Evolutionary conservation across 2,888 invertebrate species (phyloP).

Genomic region (Sinhomidia bicolor): DNA sequence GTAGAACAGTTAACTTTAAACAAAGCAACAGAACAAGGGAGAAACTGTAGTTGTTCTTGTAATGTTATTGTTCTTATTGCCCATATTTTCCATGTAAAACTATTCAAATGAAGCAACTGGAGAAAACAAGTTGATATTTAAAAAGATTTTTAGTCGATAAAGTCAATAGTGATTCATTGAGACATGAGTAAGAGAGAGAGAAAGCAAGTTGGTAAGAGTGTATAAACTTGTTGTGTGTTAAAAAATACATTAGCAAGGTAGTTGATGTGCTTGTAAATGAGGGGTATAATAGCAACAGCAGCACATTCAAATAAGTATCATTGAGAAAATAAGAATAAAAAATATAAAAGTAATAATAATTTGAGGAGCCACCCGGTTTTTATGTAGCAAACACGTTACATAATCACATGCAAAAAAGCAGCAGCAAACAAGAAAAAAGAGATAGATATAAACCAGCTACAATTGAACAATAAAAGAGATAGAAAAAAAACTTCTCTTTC

Average conservation of each 20-base stretch:
- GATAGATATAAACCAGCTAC: slow-evolving; percentile 4
- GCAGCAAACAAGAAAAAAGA: slow-evolving; percentile 48
- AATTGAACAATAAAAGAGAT: slow-evolving; percentile 8
- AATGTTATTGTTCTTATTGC: slow-evolving; percentile 30
- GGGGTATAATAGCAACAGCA: slow-evolving; percentile 44
- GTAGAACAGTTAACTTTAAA: slow-evolving; percentile 15
- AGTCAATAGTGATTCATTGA: slow-evolving; percentile 68
- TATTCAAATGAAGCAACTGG: slow-evolving; percentile 15
- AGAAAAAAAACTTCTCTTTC: slow-evolving; percentile 36
- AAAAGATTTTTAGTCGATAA: slow-evolving; percentile 48
- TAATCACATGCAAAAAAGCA: slow-evolving; percentile 26
- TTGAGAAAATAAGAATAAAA: slow-evolving; percentile 9
- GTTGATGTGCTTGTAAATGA: slow-evolving; percentile 41
- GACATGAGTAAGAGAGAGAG: slow-evolving; percentile 42
- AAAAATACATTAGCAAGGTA: slow-evolving; percentile 31
- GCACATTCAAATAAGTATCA: slow-evolving; percentile 35
- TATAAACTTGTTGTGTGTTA: slow-evolving; percentile 20
- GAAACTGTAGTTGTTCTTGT: slow-evolving; percentile 11
- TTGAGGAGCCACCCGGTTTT: slow-evolving; percentile 42
- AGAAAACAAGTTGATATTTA: slow-evolving; percentile 41
- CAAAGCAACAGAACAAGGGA: slow-evolving; percentile 2
- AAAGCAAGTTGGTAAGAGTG: neutral
- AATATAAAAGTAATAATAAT: neutral
- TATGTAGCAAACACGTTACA: slow-evolving; percentile 21
- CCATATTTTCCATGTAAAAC: slow-evolving; percentile 40